phyloP scores from a whole-genome alignment of 2,888 invertebrate genomes.

The Caenorhabditis sp. region DNA sequence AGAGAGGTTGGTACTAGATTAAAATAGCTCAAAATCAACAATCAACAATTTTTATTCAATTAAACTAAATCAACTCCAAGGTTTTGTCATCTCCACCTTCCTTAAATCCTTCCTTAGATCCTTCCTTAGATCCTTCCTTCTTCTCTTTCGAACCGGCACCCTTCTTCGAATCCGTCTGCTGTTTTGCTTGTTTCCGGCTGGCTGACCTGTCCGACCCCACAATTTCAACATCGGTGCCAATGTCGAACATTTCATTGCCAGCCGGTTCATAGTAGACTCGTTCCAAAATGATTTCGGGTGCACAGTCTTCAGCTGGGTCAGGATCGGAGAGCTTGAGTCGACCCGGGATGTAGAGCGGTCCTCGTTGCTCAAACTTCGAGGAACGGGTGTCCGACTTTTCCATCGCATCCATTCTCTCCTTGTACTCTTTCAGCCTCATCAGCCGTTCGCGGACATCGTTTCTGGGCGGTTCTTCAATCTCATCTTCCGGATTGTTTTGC shows the following conservation, averaged over 20 bases:
- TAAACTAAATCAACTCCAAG: no score
- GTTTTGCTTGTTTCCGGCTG: background rate
- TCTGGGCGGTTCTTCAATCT: no score
- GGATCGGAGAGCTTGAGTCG: background rate
- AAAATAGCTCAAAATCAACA: background rate
- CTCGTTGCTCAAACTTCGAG: constrained; percentile 6
- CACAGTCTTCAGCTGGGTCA: background rate
- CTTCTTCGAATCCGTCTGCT: background rate
- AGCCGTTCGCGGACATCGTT: background rate
- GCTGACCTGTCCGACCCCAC: constrained; percentile 1
- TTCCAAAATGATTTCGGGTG: constrained; percentile 8
- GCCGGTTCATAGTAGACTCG: constrained; percentile 7
- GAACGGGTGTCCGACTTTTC: constrained; percentile 6
- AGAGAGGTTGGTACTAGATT: background rate
- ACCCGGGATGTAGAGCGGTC: constrained; percentile 3
- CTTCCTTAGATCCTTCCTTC: background rate
- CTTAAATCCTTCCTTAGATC: no score
- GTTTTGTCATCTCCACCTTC: no score
- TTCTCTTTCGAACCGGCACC: background rate
- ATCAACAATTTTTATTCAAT: no score
- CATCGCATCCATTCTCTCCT: background rate
- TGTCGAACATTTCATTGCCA: constrained; percentile 14
- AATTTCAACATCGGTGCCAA: constrained; percentile 19
- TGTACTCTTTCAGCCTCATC: background rate
- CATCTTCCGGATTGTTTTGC: no score